These are phyloP conservation scores for Zaprionus africanus DNA, from an alignment of 1,140 invertebrate species.

Conservation along the genomic window DNA sequence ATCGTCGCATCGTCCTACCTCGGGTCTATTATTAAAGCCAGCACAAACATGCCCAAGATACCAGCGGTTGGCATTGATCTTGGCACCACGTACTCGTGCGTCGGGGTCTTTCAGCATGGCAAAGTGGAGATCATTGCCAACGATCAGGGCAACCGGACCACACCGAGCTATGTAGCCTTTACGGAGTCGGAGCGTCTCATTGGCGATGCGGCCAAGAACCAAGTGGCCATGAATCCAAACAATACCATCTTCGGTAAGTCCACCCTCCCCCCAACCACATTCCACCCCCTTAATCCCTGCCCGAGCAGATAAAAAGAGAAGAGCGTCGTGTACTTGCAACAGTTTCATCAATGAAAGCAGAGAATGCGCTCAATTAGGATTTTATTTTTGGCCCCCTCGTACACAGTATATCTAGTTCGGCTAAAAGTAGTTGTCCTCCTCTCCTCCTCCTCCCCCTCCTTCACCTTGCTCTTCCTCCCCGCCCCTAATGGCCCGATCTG, in stretches of 20 bases:
- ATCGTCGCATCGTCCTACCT: constrained; percentile 23
- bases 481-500: constrained; percentile 1
- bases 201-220: constrained; percentile 95
- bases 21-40: constrained; percentile 71
- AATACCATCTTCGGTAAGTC: constrained; percentile 84
- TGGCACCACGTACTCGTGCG: constrained; percentile 92
- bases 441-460: not conserved
- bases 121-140: constrained; percentile 97
- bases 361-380: constrained; percentile 38
- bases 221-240: constrained; percentile 84
- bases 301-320: not conserved
- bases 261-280: not conserved
- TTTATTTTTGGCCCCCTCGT: constrained; percentile 39
- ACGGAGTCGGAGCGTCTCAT: constrained; percentile 98
- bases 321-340: constrained; percentile 2
- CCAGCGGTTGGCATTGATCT: constrained; percentile 92
- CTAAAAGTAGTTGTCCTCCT: constrained; percentile 38
- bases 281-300: not conserved
- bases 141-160: constrained; percentile 98
- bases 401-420: constrained; percentile 27
- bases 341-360: constrained; percentile 61
- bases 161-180: constrained; percentile 98
- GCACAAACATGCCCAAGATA: constrained; percentile 77
- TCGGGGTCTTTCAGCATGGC: constrained; percentile 93
- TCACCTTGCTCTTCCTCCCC: not conserved